Conservation (phyloP, 2,888 invertebrate species). For the Drosophila multiciliata region DNA sequence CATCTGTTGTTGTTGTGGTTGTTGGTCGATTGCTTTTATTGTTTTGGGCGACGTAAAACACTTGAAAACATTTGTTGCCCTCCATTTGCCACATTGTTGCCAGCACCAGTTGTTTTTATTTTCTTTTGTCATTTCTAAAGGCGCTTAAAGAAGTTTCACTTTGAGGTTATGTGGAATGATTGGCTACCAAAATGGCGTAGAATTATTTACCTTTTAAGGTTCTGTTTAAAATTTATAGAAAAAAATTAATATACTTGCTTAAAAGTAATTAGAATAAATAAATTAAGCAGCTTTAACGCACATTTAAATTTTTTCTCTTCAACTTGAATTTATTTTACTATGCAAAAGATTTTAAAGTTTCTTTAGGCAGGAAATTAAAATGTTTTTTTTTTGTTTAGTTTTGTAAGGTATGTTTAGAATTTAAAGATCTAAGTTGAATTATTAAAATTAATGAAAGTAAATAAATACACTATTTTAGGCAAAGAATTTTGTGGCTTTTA, state of each 20-base stretch:
- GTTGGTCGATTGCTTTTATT: slow-evolving; percentile 26
- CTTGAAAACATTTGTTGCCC: slow-evolving; percentile 42
- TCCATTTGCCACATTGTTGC: slow-evolving; percentile 40
- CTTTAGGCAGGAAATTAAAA: slow-evolving; percentile 39
- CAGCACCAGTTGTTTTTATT: slow-evolving; percentile 10
- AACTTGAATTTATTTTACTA: slow-evolving; percentile 13
- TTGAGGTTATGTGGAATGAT: slow-evolving; percentile 3
- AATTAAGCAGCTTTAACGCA: neutral
- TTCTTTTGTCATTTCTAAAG: slow-evolving; percentile 18
- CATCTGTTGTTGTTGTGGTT: slow-evolving; percentile 29
- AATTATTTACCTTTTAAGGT: neutral
- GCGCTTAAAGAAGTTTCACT: slow-evolving; percentile 5
- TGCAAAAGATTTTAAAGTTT: slow-evolving; percentile 37
- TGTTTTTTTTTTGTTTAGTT: neutral
- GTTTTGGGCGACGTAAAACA: slow-evolving; percentile 22
- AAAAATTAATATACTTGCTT: neutral
- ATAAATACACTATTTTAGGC: too few relatives aligned
- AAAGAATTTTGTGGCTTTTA: too few relatives aligned
- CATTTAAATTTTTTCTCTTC: neutral
- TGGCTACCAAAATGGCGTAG: neutral
- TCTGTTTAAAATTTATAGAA: neutral
- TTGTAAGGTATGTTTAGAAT: too few relatives aligned
- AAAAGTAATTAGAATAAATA: neutral
- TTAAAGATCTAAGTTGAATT: too few relatives aligned
- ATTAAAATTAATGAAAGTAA: too few relatives aligned